Percentiles rank a stretch among this genome's conserved stretches.
Evolutionary conservation across 2,797 vertebrate species (phyloP).

Genomic region (Hydrolagus colliei): DNA sequence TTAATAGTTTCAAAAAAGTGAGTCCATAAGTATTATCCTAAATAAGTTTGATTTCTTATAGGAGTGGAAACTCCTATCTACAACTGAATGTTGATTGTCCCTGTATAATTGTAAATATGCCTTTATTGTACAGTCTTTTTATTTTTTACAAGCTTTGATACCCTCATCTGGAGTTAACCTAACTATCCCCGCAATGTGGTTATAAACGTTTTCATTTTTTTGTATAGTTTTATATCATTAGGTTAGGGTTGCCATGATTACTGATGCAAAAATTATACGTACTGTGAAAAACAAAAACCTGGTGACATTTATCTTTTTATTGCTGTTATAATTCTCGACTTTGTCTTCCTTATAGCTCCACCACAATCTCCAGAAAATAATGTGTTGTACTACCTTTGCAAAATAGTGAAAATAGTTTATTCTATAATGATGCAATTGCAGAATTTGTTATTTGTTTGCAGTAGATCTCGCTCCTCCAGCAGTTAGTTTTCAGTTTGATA

Average conservation of each 20-base stretch:
- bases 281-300: not conserved
- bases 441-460: not conserved
- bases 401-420: not conserved
- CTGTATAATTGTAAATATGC: not conserved
- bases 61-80: not conserved
- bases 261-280: not conserved
- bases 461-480: no score
- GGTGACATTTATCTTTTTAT: not conserved
- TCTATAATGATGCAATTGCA: not conserved
- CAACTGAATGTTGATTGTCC: not conserved
- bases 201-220: not conserved
- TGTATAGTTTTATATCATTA: not conserved
- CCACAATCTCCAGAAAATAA: not conserved
- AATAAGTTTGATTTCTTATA: not conserved
- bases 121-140: not conserved
- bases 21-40: not conserved
- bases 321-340: not conserved
- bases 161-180: no score
- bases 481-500: no score
- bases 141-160: not conserved
- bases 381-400: not conserved
- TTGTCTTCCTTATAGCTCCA: not conserved
- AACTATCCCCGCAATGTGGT: no score
- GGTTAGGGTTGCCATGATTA: not conserved
- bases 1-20: not conserved